Base-by-base conservation (phyloP, 2,113 vertebrate genomes). In the Bostrychus sinensis region DNA sequence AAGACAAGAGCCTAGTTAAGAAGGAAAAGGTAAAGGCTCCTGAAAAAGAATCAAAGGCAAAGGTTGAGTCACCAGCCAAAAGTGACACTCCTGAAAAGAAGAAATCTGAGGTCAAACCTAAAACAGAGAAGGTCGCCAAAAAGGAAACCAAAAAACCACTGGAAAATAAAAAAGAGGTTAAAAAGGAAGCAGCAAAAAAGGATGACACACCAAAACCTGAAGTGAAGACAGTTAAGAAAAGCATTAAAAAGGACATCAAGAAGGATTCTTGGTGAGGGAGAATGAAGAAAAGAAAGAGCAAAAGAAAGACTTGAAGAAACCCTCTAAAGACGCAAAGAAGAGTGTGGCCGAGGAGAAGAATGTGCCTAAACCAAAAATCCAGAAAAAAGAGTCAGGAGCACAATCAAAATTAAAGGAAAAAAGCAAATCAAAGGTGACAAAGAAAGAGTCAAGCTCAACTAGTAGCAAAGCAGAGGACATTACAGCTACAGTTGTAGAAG, bases 151-250 rank as follows among this genome's bases (percentile, higher is more conserved):
- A 94, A 65, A 93, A 91, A 72, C 37, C 82, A 14, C 89, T 92
- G n/a, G 96, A 98, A 69, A 97, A 96, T 89, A 96, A 94, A 87
- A 95, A 93, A 41, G 95, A 95, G 41, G 59, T 89, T 66, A 90
- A 88, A 72, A 91, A 87, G 65, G 89, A 88, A 48, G 65, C 54
- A 0, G 54, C 86, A 62, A 81, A 83, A 2, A 95, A 94, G 90
- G 95, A 93, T 55, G 94, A 95, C 2, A 36, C 60, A 14, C 51
- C 53, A 10, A 96, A 94, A 81, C 88, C 93, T 68, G 95, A 94
- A 32, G 14, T 81, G 56, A 96, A 95, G 83, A 96, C 94, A 37
- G 94, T 88, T 28, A 88, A 91, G 70, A 98, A 95, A 70, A 93
- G 93, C 23, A 8, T 45, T 0, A 96, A 94, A 87, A 97, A 88